These are phyloP conservation scores for Lynx canadensis DNA, from an alignment of 2,113 vertebrate species.

Conservation along the genomic window DNA sequence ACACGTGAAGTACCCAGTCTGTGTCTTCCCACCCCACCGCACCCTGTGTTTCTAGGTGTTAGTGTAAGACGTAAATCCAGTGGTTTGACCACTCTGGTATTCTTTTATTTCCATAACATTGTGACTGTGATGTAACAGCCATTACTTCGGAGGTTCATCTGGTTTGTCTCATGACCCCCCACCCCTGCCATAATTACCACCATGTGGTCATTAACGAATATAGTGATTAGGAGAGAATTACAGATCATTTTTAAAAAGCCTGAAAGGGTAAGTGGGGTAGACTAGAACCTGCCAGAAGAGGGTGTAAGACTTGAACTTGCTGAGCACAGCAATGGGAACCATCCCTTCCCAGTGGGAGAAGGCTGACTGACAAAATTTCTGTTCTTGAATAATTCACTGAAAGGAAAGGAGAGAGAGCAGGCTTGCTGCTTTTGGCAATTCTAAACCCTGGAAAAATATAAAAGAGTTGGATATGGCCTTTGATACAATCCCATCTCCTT, in stretches of 20 bases:
- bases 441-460: background rate
- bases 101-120: background rate
- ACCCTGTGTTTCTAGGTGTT: background rate
- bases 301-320: background rate
- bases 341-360: background rate
- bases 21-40: accelerated
- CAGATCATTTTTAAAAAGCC: background rate
- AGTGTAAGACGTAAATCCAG: background rate
- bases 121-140: background rate
- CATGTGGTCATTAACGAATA: background rate
- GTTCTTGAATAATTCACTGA: background rate
- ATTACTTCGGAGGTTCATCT: background rate
- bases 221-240: background rate
- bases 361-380: background rate
- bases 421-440: background rate
- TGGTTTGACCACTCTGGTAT: too few species aligned
- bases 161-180: background rate
- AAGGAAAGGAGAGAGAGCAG: background rate
- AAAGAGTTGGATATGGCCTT: background rate
- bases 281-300: background rate
- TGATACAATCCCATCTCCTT: background rate
- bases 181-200: background rate
- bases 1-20: background rate
- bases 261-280: background rate
- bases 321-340: background rate